Conservation (phyloP, 1,140 invertebrate genomes). For the Drosophila micromelanica region DNA sequence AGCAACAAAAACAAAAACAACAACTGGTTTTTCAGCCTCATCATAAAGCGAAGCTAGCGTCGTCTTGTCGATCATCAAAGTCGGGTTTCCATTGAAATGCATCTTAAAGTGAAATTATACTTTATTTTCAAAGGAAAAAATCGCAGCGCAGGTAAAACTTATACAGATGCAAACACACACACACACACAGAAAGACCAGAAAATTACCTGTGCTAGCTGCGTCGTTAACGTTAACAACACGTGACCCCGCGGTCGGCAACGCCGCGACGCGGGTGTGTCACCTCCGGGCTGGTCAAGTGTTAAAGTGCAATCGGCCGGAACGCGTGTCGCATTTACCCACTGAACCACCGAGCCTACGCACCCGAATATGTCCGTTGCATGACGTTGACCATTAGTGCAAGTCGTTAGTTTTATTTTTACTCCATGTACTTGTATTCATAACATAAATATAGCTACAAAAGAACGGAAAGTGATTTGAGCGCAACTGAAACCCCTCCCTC, state of each 20-base stretch:
- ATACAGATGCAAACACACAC: conserved; percentile 2
- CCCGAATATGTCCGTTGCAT: conserved; percentile 49
- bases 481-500: conserved; percentile 1
- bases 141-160: conserved; percentile 62
- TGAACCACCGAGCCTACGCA: conserved; percentile 43
- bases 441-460: conserved; percentile 44
- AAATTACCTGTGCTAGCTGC: conserved; percentile 66
- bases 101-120: conserved; percentile 65
- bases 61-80: conserved; percentile 51
- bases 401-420: conserved; percentile 55
- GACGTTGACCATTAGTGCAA: conserved; percentile 73
- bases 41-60: conserved; percentile 55
- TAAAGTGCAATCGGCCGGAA: conserved; percentile 79
- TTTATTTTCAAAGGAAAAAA: conserved; percentile 66
- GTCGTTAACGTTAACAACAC: conserved; percentile 69
- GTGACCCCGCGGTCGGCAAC: conserved; percentile 49
- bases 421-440: conserved; percentile 6
- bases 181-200: conserved; percentile 6
- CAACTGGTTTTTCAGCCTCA: conserved; percentile 65
- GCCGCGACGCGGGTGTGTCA: conserved; percentile 33
- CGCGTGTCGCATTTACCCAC: conserved; percentile 39
- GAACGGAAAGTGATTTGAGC: conserved; percentile 37
- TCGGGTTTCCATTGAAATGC: conserved; percentile 69
- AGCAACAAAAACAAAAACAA: conserved; percentile 9
- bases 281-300: conserved; percentile 68